Base-by-base conservation (phyloP, 2,888 invertebrate genomes). In the Aphodius sticticus region DNA sequence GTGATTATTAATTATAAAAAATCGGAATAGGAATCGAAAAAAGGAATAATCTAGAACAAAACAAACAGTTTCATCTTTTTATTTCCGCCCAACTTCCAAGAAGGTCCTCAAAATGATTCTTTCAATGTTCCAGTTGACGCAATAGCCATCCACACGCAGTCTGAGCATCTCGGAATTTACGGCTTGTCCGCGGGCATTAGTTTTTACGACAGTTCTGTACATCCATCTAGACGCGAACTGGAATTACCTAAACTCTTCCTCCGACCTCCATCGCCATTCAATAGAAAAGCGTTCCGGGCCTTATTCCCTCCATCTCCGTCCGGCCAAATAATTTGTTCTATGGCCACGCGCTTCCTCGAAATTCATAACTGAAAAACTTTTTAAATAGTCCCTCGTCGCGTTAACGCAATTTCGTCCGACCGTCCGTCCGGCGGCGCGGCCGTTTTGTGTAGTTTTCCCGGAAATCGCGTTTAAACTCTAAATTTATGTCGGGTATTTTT, bases 401-500 rank as follows among this genome's bases (percentile, higher is more conserved):
- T 74, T 78, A 78, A 78, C 75, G 78, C 78, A 78, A 75, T 75
- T 78, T 75, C 69, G 77, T 69, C 53, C 35, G 14, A n/a, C n/a
- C 69, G 16, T 16, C 69, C 76, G 69, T 16, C 69, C 1, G 12
- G 15, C 15, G 4, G n/a, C 15, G 77, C n/a, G 69, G 69, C 69
- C 74, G 69, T 71, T 72, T 79, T 78, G 79, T 78, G 78, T 76
- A 53, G 76, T 80, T 80, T 86, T 86, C 86, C 86, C 85, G 87
- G 86, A 87, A 86, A 86, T 85, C 84, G 85, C 85, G 85, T 85
- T 86, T 85, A 84, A 83, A 85, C 85, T 84, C 84, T 82, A 86
- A 86, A 86, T 87, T 87, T 86, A 86, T 86, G 87, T 85, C 83
- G 70, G 85, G 86, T 84, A 86, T 86, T 87, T 87, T 87, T n/a